phyloP scores from a whole-genome alignment of 2,888 invertebrate genomes.

The Lumbricus terrestris region DNA sequence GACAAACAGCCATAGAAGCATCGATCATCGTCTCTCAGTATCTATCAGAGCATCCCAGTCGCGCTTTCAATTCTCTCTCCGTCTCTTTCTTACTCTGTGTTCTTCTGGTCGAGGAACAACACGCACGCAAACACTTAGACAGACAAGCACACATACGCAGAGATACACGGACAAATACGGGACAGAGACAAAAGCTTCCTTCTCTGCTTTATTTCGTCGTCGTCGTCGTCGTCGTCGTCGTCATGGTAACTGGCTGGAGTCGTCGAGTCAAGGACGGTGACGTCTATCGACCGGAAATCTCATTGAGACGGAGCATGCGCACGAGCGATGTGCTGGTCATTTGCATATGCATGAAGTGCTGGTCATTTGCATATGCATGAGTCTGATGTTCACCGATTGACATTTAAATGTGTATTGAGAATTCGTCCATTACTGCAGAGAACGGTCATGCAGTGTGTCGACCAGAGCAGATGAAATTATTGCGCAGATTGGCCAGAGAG shows the following conservation, averaged over 20 bases:
- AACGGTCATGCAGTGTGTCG: not conserved
- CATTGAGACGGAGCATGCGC: not conserved
- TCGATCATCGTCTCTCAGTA: not conserved
- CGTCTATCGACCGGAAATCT: conserved; percentile 16
- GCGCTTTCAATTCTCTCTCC: not conserved
- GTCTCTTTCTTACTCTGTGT: not conserved
- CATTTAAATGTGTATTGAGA: not conserved
- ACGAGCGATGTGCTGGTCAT: not conserved
- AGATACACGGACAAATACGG: no score
- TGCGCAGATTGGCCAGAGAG: not conserved
- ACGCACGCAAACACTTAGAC: not conserved
- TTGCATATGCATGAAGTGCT: not conserved
- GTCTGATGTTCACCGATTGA: not conserved
- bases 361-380: not conserved
- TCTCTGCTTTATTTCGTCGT: not conserved
- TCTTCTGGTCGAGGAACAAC: no score
- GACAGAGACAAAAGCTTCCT: no score
- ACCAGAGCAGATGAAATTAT: not conserved
- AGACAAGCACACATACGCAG: not conserved
- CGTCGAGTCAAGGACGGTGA: not conserved
- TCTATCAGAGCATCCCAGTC: not conserved
- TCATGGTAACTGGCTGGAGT: not conserved
- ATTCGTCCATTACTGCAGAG: no score
- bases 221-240: not conserved
- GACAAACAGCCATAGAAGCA: no score